Conservation (phyloP, 2,888 invertebrate genomes). For the Catocala fraxini region DNA sequence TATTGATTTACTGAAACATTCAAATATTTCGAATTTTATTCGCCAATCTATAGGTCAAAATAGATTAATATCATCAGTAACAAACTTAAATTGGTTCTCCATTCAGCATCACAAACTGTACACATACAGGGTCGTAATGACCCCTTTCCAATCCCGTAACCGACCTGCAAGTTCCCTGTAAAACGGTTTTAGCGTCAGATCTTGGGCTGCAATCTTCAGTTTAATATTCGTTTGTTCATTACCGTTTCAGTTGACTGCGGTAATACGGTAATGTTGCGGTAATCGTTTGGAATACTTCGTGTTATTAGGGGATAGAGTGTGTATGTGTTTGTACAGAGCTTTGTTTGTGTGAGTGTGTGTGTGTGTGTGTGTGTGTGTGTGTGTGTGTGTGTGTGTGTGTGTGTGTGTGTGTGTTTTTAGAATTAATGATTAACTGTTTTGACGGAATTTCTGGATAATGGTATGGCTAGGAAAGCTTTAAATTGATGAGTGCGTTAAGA, state of each 20-base stretch:
- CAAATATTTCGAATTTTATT: no score
- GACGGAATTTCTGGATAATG: no score
- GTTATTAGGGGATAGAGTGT: neutral
- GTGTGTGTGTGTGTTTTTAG: no score
- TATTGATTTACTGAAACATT: no score
- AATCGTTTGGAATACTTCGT: constrained; percentile 3
- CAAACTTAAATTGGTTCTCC: constrained; percentile 3
- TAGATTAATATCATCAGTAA: neutral
- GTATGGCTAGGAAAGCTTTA: no score
- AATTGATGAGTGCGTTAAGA: no score
- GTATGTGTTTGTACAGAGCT: neutral
- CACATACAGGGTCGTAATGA: neutral
- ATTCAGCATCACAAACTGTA: neutral
- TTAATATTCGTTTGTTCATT: neutral
- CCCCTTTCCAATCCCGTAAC: neutral
- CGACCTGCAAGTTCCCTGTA: neutral
- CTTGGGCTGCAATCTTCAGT: neutral
- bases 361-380: neutral
- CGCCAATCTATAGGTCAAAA: no score
- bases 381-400: no score
- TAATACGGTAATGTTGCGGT: constrained; percentile 5
- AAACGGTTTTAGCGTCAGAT: constrained; percentile 2
- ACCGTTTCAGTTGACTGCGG: neutral
- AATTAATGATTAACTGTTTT: no score
- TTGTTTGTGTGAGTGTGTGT: neutral